Base-by-base conservation (phyloP, 2,797 vertebrate genomes). In the Tiaroga cobitis region DNA sequence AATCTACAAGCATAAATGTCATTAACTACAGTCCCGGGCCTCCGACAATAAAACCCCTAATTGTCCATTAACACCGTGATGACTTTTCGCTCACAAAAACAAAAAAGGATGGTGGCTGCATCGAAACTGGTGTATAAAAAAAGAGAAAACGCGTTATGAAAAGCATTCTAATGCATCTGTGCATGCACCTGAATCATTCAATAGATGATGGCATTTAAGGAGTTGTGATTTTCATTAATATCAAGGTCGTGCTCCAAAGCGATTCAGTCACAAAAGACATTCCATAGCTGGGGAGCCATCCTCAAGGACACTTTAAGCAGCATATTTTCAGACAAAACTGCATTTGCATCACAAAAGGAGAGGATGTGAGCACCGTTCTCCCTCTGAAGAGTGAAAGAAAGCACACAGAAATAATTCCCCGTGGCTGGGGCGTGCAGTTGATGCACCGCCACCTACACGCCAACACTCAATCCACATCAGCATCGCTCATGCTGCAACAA, bases 321-420 rank as follows among this genome's bases (percentile, higher is more conserved):
- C 74, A 77, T 76, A 89, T 85, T 81, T 83, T 65, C 75, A 76
- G 15, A 89, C 77, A 83, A 89, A 89, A 69, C 68, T 80, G n/a
- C 83, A 90, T 91, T 90, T 88, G 86, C 89, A 90, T 91, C 65
- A 90, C 88, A 92, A 91, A 90, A 88, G 65, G 75, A 75, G 65
- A 43, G 29, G 81, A 76, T 68, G 63, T 63, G n/a, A 86, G 81
- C 68, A 24, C 79, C 19, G 63, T 82, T 85, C 24, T 86, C 67
- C 82, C 80, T 85, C 65, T 83, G 81, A 79, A 80, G 73, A 84
- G 82, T 56, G 68, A 78, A 16, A 75, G 80, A 73, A 81, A 81
- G 29, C 41, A 82, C 73, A 73, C 43, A 75, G 49, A 43, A 80
- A 68, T 29, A 68, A 49, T 83, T 89, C 87, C 81, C 86, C 6